Conservation (phyloP, 2,888 invertebrate species). For the Mechanitis mazaeus region DNA sequence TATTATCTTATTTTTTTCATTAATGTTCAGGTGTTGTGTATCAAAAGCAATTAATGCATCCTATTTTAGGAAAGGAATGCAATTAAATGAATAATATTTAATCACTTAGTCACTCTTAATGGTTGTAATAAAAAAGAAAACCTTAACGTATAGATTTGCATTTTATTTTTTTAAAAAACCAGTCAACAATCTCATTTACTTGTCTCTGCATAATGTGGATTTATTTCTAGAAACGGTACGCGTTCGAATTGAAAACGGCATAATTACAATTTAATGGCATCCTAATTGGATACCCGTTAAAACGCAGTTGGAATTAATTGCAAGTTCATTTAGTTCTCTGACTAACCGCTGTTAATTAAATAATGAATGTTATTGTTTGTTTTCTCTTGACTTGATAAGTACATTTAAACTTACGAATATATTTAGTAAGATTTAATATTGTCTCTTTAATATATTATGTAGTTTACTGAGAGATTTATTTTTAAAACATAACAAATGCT, state of each 20-base stretch:
- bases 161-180: neutral
- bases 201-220: neutral
- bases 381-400: neutral
- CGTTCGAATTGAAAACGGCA: slow-evolving; percentile 6
- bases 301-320: slow-evolving; percentile 25
- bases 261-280: slow-evolving; percentile 26
- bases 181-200: neutral
- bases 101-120: too few relatives aligned
- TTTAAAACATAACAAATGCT: neutral
- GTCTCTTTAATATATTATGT: too few relatives aligned
- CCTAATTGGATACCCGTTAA: slow-evolving; percentile 25
- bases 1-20: too few relatives aligned
- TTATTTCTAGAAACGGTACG: slow-evolving; percentile 9
- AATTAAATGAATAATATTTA: too few relatives aligned
- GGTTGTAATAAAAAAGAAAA: too few relatives aligned
- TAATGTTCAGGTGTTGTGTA: too few relatives aligned
- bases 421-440: too few relatives aligned
- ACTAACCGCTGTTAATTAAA: slow-evolving; percentile 19
- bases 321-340: slow-evolving; percentile 23
- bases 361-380: slow-evolving; percentile 11
- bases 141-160: neutral
- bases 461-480: neutral
- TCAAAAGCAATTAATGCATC: too few relatives aligned
- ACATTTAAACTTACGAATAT: neutral
- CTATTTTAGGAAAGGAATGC: too few relatives aligned